A percentile compares a stretch with the other conserved stretches of the same genome.
phyloP scores from a whole-genome alignment of 2,797 vertebrate genomes.

The Diplodus puntazzo region DNA sequence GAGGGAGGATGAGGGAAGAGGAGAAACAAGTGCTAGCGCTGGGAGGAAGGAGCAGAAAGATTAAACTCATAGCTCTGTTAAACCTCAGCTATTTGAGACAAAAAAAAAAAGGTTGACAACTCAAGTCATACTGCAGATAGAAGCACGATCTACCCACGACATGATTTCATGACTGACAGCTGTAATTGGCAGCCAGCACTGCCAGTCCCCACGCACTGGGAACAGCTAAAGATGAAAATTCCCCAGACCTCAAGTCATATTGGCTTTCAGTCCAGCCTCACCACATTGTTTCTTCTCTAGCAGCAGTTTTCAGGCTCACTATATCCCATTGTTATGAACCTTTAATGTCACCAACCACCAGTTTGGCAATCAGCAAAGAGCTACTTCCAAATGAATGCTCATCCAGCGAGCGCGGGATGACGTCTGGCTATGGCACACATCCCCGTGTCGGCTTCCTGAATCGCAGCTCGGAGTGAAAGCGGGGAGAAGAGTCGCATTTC shows the following conservation, averaged over 20 bases:
- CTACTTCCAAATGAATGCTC: background rate
- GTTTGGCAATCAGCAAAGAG: background rate
- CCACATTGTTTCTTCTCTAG: background rate
- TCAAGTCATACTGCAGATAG: background rate
- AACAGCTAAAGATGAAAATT: conserved; percentile 16
- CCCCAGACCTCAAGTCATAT: background rate
- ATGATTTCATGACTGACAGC: background rate
- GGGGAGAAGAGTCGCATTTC: background rate
- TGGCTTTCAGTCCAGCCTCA: background rate
- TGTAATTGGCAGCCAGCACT: background rate
- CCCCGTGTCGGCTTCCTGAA: background rate
- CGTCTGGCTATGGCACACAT: background rate
- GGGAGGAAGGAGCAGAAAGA: background rate
- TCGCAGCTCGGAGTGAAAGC: background rate
- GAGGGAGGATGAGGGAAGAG: background rate
- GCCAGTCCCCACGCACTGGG: conserved; percentile 19
- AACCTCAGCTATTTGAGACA: background rate
- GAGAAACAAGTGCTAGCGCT: background rate
- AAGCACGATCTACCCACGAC: background rate
- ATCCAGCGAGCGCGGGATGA: background rate
- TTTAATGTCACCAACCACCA: background rate
- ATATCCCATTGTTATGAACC: background rate
- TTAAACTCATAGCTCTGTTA: background rate
- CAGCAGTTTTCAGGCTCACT: conserved; percentile 3
- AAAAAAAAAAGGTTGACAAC: background rate